Base-by-base conservation (phyloP, 92 coral and sea anemone species). In the Nematostella vectensis region DNA sequence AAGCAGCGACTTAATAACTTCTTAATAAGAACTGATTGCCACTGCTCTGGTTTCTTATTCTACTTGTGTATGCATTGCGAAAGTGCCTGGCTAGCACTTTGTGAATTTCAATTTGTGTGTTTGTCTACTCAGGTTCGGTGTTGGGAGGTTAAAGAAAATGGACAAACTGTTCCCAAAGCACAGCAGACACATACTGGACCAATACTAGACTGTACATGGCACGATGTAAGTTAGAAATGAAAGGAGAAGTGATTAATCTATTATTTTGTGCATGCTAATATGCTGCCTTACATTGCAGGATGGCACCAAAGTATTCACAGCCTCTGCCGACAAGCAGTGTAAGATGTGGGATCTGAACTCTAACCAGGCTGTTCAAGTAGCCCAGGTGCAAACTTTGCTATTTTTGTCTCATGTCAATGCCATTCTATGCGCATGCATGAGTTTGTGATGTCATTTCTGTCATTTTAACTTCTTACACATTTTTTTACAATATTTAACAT, bases 301-400 rank as follows among this genome's bases (percentile, higher is more conserved):
- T 86, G 98, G 98, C 18, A 86, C 84, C 25, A 91, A 91, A 57
- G 98, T 91, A 39, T 91, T 91, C 53, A 91, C 95, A 57, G 98
- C 98, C 6, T 81, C 95, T 20, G 77, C 80, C 25, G 98, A 91
- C 68, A 91, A 91, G 60, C 87, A 84, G 25, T 86, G 95, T 38
- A 91, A 85, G 67, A 82, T 82, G 89, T 91, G 98, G 98, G 98
- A 91, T 64, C 70, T 91, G 1, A 74, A 81, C 67, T 76, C 87
- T 8, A 91, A 91, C 62, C 98, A 91, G 59, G 82, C 89, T 44
- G 75, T 72, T 19, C 95, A 77, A 67, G 83, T 91, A 36, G 98
- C 98, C 4, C 98, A 91, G 89, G 98, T 91, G 49, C 36, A 60
- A 2, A 28, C 3, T 43, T 47, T 6, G 8, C 52, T n/a, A n/a